Base-by-base conservation (phyloP, 2,888 invertebrate genomes). In the Drosophila limbata region DNA sequence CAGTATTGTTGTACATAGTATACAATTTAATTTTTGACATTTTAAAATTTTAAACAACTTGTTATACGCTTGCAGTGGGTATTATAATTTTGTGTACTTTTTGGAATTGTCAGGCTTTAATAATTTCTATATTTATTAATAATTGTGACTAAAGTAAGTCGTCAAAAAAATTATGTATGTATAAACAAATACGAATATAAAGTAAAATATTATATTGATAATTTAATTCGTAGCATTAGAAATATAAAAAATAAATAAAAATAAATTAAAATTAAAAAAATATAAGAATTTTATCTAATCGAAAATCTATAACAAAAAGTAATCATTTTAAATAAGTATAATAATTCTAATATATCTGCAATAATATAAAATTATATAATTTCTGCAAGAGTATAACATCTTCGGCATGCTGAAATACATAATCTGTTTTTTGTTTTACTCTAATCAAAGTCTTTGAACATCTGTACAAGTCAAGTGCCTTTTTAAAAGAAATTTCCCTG, bases 1-100 rank as follows among this genome's bases (percentile, higher is more conserved):
- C 74, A 48, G 57, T 63, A 15, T 52, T 68, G 37, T 44, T 47
- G 48, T 48, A 50, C 33, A 52, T 60, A 42, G 42, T 56, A 50
- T 64, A 53, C 1, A 1, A 21, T 6, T 59, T 39, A 62, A 21
- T 31, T 52, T 39, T 37, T 61, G 48, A 59, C 21, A 71, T 15
- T 19, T 47, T n/a, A n/a, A 13, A n/a, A 33, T 42, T 44, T 21
- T 25, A n/a, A 44, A 44, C 33, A 44, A 33, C 33, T 53, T 40
- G 13, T 28, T 52, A 6, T 40, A 40, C 52, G 17, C 28, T 53
- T 40, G 53, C 53, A 28, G 17, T 25, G 13, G 4, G 9, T 13
- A 53, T 40, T 28, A 31, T 15, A 15, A 17, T 28, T 40, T 4
- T 28, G 10, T 4, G 15, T 2, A 28, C 40, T 4, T 37, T 37